Conservation (phyloP, 1,140 invertebrate genomes). For the Drosophila baimaii region DNA sequence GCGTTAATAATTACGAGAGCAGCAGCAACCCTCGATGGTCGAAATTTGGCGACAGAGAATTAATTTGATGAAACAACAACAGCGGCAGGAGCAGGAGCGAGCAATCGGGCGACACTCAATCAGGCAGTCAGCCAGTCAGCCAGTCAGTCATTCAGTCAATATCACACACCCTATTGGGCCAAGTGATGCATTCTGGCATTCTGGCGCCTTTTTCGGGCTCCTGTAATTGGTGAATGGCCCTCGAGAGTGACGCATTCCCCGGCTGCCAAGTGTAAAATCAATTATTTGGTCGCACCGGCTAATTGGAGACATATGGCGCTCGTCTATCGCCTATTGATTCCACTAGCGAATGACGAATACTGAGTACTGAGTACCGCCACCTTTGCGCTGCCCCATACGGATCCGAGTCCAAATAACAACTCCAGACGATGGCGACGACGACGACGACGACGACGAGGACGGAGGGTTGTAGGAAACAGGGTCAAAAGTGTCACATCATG, state of each 20-base stretch:
- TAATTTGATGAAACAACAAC: conserved; percentile 79
- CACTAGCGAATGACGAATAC: conserved; percentile 5
- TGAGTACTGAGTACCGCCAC: not conserved
- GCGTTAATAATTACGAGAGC: conserved; percentile 39
- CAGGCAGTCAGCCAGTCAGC: conserved; percentile 11
- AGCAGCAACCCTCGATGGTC: conserved; percentile 25
- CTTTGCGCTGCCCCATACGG: conserved; percentile 1
- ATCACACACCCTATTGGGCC: not conserved
- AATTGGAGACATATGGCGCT: conserved; percentile 68
- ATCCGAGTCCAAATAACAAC: conserved; percentile 12
- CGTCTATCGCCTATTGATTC: conserved; percentile 52
- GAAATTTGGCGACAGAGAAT: conserved; percentile 37
- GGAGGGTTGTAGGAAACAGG: conserved; percentile 57
- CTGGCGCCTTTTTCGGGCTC: conserved; percentile 32
- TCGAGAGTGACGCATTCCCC: conserved; percentile 39
- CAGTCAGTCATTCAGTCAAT: conserved; percentile 18
- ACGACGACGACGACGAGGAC: conserved; percentile 23
- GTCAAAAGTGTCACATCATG: conserved; percentile 84
- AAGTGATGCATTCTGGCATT: not conserved
- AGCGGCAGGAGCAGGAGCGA: no score
- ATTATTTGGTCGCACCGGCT: conserved; percentile 49
- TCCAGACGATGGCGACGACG: conserved; percentile 27
- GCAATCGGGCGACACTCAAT: conserved; percentile 20
- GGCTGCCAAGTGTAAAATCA: conserved; percentile 60
- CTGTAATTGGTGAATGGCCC: conserved; percentile 53